Base-by-base conservation (phyloP, 2,888 invertebrate species). In the Amphipyra tragopoginis region DNA sequence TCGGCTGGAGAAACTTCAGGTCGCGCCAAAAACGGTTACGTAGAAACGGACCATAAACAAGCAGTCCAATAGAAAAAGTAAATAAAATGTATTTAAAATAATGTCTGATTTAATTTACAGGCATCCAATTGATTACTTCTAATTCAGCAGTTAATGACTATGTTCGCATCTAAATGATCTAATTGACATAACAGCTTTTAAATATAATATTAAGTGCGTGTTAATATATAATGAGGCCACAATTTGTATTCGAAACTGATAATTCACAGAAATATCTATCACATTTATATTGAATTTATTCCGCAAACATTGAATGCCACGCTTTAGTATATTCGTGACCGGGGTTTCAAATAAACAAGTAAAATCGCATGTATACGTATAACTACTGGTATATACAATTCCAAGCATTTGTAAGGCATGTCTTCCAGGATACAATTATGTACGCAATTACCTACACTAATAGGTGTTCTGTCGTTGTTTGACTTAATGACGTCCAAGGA, bases 341-440 rank as follows among this genome's bases (percentile, higher is more conserved):
- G 50, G 64, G 49, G 59, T 60, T 72, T 69, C 42, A 38, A 63
- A 48, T 73, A 44, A 54, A 51, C 40, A 53, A 29, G 60, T 50
- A 52, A 49, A 45, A 56, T 59, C 15, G 62, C 15, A 36, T 45
- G 34, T 21, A 21, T 1, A 3, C 21, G 5, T 29, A 7, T 29
- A 7, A 7, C 36, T 36, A 10, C 36, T 9, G 2, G 36, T 29
- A n/a, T 29, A 40, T 50, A 54, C 49, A 55, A 72, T 65, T 59
- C 48, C 33, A 59, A 72, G 34, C 49, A 39, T 72, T 72, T 52
- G 43, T 34, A 15, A 10, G 44, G 44, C 11, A 50, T 52, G 44
- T 71, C 26, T 73, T 74, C 33, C 63, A 74, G 71, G 63, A 74
- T 64, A 69, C 49, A 70, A 69, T 60, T 57, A 75, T 58, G 44